phyloP scores from a whole-genome alignment of 1,140 invertebrate species.

The Neodiprion lecontei region DNA sequence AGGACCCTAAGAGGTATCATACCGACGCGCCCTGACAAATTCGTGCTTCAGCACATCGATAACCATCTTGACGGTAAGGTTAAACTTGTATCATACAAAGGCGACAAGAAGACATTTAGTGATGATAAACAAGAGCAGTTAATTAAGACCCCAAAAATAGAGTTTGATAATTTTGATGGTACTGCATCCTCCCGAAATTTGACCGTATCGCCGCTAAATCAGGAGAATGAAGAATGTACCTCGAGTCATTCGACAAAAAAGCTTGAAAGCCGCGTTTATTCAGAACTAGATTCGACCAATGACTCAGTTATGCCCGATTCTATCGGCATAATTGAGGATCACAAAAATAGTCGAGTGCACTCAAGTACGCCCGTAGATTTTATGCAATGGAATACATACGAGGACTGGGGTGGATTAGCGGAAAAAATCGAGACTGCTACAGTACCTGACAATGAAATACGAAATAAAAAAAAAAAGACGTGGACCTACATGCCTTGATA shows the following conservation, averaged over 20 bases:
- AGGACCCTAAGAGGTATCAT: conserved; percentile 15
- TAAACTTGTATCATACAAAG: neutral
- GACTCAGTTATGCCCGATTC: conserved; percentile 9
- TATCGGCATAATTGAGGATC: neutral
- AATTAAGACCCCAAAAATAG: too few relatives aligned
- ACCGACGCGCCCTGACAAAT: conserved; percentile 22
- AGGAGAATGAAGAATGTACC: too few relatives aligned
- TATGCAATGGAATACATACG: neutral
- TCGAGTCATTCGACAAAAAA: too few relatives aligned
- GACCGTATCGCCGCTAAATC: too few relatives aligned
- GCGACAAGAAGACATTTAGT: too few relatives aligned
- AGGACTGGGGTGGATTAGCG: neutral
- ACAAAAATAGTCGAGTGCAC: neutral
- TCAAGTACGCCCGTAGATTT: neutral
- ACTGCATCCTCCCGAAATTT: too few relatives aligned
- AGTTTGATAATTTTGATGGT: neutral
- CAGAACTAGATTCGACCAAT: too few relatives aligned
- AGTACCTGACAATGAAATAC: neutral
- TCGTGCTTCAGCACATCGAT: conserved; percentile 8
- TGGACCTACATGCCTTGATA: neutral
- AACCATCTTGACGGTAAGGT: conserved; percentile 13
- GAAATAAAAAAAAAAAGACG: neutral
- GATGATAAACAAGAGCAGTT: too few relatives aligned
- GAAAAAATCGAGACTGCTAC: neutral
- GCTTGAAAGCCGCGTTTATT: too few relatives aligned